These are phyloP conservation scores for Periophthalmus magnuspinnatus DNA, from an alignment of 2,797 vertebrate species.

Conservation along the genomic window DNA sequence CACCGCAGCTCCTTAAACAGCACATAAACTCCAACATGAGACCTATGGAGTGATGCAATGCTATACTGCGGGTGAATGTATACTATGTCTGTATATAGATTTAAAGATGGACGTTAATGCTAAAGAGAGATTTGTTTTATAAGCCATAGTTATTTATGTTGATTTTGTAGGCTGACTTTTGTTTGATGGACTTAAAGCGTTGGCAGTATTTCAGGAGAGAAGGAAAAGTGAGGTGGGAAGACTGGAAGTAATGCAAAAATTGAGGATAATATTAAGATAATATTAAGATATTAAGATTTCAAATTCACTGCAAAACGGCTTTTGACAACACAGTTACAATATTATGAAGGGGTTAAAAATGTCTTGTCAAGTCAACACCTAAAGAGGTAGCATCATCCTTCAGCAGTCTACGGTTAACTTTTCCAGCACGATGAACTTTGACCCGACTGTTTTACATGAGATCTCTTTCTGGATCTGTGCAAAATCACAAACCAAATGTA, in stretches of 20 bases:
- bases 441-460: constrained; percentile 22
- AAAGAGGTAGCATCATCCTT: not conserved
- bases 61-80: constrained; percentile 56
- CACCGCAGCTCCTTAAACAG: constrained; percentile 48
- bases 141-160: constrained; percentile 55
- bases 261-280: no score
- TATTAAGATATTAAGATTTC: not conserved
- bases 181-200: constrained; percentile 36
- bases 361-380: not conserved
- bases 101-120: constrained; percentile 46
- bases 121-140: constrained; percentile 63
- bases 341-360: not conserved
- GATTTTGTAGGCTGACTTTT: constrained; percentile 49
- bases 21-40: constrained; percentile 47
- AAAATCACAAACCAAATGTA: constrained; percentile 26
- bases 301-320: not conserved
- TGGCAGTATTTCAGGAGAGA: constrained; percentile 45
- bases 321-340: not conserved
- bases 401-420: not conserved
- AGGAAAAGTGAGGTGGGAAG: not conserved
- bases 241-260: no score
- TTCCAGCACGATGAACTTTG: constrained; percentile 30
- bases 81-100: constrained; percentile 51
- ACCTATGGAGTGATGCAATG: constrained; percentile 41
- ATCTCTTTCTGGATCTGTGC: constrained; percentile 40